Conservation (phyloP, 2,113 vertebrate genomes). For the Canis aureus region DNA sequence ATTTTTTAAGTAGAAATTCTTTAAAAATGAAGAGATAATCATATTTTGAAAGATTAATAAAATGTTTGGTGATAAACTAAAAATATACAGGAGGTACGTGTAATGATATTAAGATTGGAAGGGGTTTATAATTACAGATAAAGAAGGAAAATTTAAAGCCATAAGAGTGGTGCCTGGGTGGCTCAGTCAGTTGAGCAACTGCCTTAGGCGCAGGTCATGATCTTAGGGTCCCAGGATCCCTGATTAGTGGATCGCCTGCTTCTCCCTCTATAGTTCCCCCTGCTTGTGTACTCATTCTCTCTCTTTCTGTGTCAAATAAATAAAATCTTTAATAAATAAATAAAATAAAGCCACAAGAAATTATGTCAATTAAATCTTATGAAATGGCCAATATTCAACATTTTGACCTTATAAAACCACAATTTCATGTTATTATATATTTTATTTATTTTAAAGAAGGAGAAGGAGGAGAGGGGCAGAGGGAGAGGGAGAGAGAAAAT, state of each 20-base stretch:
- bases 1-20: not conserved
- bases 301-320: no score
- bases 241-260: no score
- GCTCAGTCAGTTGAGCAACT: no score
- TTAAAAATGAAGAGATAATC: not conserved
- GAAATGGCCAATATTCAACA: not conserved
- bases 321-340: no score
- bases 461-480: no score
- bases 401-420: constrained; percentile 27
- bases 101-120: constrained; percentile 10
- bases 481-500: no score
- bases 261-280: no score
- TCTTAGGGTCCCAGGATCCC: no score
- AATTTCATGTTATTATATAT: not conserved
- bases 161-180: not conserved
- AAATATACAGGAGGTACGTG: not conserved
- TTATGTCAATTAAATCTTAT: not conserved
- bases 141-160: constrained; percentile 8
- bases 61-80: not conserved
- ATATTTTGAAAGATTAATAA: constrained; percentile 24
- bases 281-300: no score
- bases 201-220: no score
- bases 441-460: no score
- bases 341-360: not conserved
- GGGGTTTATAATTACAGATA: not conserved